Evolutionary conservation across 1,140 invertebrate genomes (phyloP), one percentile per base, ranked within the genome.

Genomic region (Caenorhabditis briggsae): DNA sequence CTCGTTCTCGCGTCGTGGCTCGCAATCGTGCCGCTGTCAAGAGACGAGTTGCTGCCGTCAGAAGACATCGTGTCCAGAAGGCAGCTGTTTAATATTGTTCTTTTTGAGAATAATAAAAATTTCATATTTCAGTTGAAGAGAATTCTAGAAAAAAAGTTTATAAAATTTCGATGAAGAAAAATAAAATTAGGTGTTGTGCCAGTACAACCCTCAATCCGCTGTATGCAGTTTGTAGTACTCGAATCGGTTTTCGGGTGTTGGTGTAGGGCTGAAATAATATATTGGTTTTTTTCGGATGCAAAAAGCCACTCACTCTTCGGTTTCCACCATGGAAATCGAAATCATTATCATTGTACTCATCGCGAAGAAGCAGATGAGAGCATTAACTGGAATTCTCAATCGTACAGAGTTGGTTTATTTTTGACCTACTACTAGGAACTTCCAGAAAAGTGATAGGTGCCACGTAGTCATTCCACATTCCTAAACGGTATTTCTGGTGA

Each of bases 31-130:
- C 46, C 12, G 70, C 70, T n/a, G 70, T n/a, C 46, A 78, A 78
- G 70, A 16, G 46, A 20, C 70, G 70, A 14, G 70, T 41, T 5
- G 70, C 46, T 16, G 70, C 46, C 7, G 70, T 78, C 46, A 78
- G 70, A 78, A 78, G 70, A 78, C 70, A 78, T n/a, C 70, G 70
- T 9, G 70, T 78, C 46, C 70, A 78, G 14, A 78, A 78, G 20
- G 70, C 70, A 23, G 70, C 20, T 78, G 70, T 46, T 18, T 70
- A 70, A 70, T 46, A 33, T 6, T 33, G 23, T 64, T 64, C 59
- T 64, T 33, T 33, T 33, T 33, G 3, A 33, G 33, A 33, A 33
- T 33, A 33, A 33, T 33, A 33, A 33, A 33, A 1, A 33, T 33
- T 33, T 33, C 33, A 33, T 33, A 33, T 33, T 33, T 33, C 33